phyloP scores from a whole-genome alignment of 1,140 invertebrate genomes.

The Ceratina australensis region DNA sequence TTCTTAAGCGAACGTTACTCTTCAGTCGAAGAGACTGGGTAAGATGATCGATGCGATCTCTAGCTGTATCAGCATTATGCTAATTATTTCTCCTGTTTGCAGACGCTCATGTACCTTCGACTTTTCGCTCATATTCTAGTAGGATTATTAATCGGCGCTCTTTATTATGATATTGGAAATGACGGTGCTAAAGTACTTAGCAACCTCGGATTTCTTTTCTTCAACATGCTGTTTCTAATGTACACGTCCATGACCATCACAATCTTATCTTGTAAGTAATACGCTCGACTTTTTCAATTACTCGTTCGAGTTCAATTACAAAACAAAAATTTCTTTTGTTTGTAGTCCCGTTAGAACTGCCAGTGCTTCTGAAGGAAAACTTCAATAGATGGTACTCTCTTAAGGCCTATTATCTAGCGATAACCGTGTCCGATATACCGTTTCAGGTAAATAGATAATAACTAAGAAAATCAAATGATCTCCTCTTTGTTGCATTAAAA shows the following conservation, averaged over 20 bases:
- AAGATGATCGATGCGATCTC: conserved; percentile 58
- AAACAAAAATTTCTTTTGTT: conserved; percentile 66
- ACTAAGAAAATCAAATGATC: not conserved
- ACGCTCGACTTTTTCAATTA: not conserved
- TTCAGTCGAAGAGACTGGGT: conserved; percentile 93
- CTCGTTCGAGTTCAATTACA: not conserved
- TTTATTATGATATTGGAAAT: conserved; percentile 96
- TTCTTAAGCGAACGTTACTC: conserved; percentile 87
- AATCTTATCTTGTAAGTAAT: conserved; percentile 91
- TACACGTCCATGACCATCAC: conserved; percentile 99
- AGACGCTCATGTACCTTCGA: conserved; percentile 97
- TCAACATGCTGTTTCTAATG: conserved; percentile 99
- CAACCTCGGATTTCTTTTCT: conserved; percentile 97
- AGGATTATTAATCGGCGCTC: conserved; percentile 93
- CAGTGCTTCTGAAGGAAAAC: conserved; percentile 96
- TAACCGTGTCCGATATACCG: conserved; percentile 96
- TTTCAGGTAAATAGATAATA: conserved; percentile 88
- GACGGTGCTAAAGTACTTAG: conserved; percentile 96
- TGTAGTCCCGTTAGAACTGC: conserved; percentile 96
- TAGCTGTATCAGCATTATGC: not conserved
- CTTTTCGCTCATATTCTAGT: conserved; percentile 95
- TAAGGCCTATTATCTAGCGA: conserved; percentile 96
- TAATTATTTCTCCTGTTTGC: conserved; percentile 69
- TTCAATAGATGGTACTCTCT: conserved; percentile 99
- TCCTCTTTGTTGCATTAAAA: not conserved